Conservation (phyloP, 2,888 invertebrate species). For the Lypha dubia region DNA sequence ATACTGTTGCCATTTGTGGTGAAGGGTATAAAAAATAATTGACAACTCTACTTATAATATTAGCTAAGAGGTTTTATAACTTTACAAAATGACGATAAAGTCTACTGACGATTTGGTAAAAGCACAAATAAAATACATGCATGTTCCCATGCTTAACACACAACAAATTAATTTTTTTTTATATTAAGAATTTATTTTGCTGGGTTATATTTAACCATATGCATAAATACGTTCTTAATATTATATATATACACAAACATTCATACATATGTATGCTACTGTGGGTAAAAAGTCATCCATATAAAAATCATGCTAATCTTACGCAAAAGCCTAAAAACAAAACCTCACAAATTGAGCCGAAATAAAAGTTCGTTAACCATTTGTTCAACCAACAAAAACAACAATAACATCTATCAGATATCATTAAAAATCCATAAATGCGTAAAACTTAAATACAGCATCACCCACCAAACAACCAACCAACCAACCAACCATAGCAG, state of each 20-base stretch:
- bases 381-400: conserved; percentile 2
- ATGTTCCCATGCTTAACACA: too few species aligned
- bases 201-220: conserved; percentile 3
- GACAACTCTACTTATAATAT: too few species aligned
- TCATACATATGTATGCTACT: background rate
- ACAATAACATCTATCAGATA: conserved; percentile 1
- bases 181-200: background rate
- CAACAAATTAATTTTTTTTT: too few species aligned
- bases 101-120: too few species aligned
- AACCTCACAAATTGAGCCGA: conserved; percentile 16
- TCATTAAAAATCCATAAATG: conserved; percentile 54
- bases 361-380: background rate
- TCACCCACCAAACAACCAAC: background rate
- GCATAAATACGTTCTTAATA: background rate
- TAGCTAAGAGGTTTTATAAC: too few species aligned
- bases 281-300: background rate
- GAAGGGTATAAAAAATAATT: too few species aligned
- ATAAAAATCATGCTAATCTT: conserved; percentile 37
- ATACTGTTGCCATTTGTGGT: too few species aligned
- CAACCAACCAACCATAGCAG: background rate
- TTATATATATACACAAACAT: background rate
- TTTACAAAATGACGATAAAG: too few species aligned
- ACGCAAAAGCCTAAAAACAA: conserved; percentile 30
- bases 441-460: conserved; percentile 35
- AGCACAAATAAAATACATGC: too few species aligned